Conservation (phyloP, 2,888 invertebrate genomes). For the Vesta saturnalis region DNA sequence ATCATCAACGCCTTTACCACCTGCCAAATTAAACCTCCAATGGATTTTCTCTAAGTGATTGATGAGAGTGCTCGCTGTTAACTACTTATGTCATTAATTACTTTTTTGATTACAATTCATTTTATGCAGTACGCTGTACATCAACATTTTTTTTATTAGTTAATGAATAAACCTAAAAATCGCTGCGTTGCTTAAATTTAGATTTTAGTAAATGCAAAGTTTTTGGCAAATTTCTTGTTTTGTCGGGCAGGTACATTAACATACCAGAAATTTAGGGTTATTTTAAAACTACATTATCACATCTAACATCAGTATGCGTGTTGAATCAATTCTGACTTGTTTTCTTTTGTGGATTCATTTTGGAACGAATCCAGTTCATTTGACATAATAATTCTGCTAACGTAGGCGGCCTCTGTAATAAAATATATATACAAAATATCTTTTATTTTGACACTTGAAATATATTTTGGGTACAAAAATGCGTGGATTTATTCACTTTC, state of each 20-base stretch:
- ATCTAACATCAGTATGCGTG: slow-evolving; percentile 42
- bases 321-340: slow-evolving; percentile 45
- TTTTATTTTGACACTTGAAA: slow-evolving; percentile 32
- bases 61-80: neutral
- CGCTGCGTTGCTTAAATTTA: neutral
- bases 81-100: neutral
- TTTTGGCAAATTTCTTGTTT: slow-evolving; percentile 4
- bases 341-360: slow-evolving; percentile 40
- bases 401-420: slow-evolving; percentile 33
- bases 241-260: slow-evolving; percentile 40
- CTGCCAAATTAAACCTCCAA: too few species aligned
- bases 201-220: too few species aligned
- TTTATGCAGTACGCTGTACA: neutral
- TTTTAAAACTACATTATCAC: slow-evolving; percentile 46
- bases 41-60: neutral
- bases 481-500: slow-evolving; percentile 24
- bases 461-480: slow-evolving; percentile 17
- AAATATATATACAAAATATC: slow-evolving; percentile 30
- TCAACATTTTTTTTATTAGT: neutral
- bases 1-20: too few species aligned
- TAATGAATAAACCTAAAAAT: neutral
- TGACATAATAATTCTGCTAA: slow-evolving; percentile 37
- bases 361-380: slow-evolving; percentile 40
- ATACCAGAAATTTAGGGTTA: slow-evolving; percentile 44
- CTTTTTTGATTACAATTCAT: neutral